Percentiles rank a stretch among this genome's conserved stretches.
These are phyloP conservation scores for Xiphydria camelus DNA, from an alignment of 2,888 invertebrate genomes.

Conservation along the genomic window DNA sequence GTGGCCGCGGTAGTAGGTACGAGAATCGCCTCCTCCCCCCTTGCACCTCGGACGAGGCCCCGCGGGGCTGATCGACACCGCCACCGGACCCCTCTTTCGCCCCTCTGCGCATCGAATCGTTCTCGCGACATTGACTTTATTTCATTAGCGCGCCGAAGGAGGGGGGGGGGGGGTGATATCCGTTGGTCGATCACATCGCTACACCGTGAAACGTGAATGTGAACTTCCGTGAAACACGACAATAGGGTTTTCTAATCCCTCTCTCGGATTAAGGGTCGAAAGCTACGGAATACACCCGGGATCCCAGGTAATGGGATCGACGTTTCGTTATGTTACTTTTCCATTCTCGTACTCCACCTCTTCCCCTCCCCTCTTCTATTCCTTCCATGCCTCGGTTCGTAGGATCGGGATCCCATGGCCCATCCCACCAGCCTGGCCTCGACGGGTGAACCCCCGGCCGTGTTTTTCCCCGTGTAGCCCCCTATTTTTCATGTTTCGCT, in stretches of 20 bases:
- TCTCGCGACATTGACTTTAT: background rate
- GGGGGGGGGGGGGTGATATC: background rate
- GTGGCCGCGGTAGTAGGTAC: too few species aligned
- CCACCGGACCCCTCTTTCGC: too few species aligned
- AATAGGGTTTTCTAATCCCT: constrained; percentile 55
- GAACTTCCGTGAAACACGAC: constrained; percentile 48
- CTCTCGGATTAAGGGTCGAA: constrained; percentile 51
- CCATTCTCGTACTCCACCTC: constrained; percentile 50
- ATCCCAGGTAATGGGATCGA: constrained; percentile 56
- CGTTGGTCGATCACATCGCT: constrained; percentile 2
- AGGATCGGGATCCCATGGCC: constrained; percentile 37
- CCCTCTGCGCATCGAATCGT: background rate
- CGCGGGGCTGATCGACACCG: too few species aligned
- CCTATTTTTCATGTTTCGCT: constrained; percentile 59
- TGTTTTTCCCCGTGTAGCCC: constrained; percentile 58
- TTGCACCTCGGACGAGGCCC: too few species aligned
- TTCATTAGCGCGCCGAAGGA: constrained; percentile 1
- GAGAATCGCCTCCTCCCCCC: too few species aligned
- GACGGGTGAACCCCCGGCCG: constrained; percentile 34
- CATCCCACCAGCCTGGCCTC: constrained; percentile 31
- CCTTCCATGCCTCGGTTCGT: constrained; percentile 34
- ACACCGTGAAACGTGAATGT: too few species aligned
- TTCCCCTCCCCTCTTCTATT: constrained; percentile 20
- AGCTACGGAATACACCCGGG: constrained; percentile 32
- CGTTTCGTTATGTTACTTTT: constrained; percentile 58